Evolutionary conservation across 2,797 vertebrate genomes (phyloP).

Genomic region (Melanotaenia boesemani): DNA sequence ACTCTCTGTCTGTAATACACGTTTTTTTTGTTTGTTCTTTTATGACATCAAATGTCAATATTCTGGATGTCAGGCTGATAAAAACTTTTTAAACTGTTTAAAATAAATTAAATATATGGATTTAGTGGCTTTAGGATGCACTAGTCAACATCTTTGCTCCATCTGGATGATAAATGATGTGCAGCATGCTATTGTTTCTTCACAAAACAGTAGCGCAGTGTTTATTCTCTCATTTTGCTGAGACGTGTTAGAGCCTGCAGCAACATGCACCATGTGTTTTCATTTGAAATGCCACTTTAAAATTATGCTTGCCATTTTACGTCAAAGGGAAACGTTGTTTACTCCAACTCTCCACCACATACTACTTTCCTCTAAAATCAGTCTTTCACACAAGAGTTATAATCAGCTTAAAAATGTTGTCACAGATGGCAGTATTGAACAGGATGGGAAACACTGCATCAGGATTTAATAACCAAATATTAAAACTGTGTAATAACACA

Average conservation of each 20-base stretch:
- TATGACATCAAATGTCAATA: not conserved
- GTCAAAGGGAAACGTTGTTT: not conserved
- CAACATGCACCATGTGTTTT: not conserved
- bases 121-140: not conserved
- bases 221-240: conserved; percentile 10
- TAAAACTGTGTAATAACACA: not conserved
- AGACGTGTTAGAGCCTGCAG: not conserved
- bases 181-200: not conserved
- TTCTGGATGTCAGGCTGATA: not conserved
- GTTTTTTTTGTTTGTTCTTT: not conserved
- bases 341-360: not conserved
- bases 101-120: not conserved
- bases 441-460: not conserved
- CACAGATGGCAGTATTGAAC: not conserved
- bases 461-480: not conserved
- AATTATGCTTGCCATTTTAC: conserved; percentile 8
- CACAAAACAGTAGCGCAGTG: not conserved
- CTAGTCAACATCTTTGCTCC: not conserved
- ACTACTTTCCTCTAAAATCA: not conserved
- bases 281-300: conserved; percentile 3
- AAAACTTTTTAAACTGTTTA: conserved; percentile 3
- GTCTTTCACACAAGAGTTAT: not conserved
- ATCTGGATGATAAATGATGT: not conserved
- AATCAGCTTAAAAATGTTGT: not conserved
- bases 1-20: too few species aligned